Evolutionary conservation across 2,797 vertebrate species (phyloP).

Genomic region (Emydoidea blandingii): DNA sequence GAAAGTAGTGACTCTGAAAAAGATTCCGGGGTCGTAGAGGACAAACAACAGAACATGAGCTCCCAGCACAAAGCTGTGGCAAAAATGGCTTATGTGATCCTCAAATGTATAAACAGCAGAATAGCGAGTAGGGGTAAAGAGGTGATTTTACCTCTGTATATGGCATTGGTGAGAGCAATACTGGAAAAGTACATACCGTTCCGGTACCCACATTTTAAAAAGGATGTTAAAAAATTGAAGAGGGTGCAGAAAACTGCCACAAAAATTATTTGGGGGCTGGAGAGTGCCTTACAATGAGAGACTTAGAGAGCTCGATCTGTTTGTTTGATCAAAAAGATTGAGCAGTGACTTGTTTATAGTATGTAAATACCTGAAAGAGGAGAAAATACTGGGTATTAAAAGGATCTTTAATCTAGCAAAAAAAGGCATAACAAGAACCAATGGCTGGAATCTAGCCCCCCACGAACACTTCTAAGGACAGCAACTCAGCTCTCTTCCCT

Average conservation of each 20-base stretch:
- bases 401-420: neutral
- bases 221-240: neutral
- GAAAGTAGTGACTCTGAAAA: neutral
- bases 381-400: neutral
- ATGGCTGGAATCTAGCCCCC: neutral
- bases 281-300: neutral
- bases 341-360: neutral
- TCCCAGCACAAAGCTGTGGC: neutral
- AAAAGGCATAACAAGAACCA: neutral
- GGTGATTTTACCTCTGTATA: neutral
- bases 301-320: neutral
- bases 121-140: neutral
- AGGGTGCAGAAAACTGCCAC: neutral
- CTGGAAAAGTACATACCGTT: neutral
- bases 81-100: neutral
- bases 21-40: neutral
- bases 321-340: neutral
- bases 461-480: fast-evolving
- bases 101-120: neutral
- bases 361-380: neutral
- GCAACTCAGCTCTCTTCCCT: neutral
- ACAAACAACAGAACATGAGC: neutral
- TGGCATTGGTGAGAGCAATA: neutral
- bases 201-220: neutral
- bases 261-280: neutral